Conservation (phyloP, 2,113 vertebrate genomes). For the Carettochelys insculpta region DNA sequence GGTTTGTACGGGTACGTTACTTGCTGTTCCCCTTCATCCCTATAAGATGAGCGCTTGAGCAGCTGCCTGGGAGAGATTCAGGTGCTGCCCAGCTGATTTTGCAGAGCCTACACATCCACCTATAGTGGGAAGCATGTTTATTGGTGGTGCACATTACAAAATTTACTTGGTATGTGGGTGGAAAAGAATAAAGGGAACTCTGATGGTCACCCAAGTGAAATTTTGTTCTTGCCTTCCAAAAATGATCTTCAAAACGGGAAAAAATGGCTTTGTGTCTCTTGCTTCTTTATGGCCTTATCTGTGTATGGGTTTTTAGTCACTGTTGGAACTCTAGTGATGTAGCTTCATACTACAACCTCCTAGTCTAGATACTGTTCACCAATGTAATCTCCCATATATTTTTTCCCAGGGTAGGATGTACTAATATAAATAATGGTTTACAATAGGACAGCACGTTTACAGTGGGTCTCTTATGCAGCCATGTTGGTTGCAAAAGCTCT, state of each 20-base stretch:
- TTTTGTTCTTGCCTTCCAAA: not conserved
- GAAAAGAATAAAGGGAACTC: no score
- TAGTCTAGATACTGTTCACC: not conserved
- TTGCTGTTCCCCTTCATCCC: no score
- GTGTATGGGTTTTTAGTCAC: not conserved
- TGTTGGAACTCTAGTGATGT: not conserved
- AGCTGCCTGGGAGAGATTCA: no score
- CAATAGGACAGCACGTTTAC: not conserved
- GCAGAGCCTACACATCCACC: no score
- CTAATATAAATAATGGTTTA: not conserved
- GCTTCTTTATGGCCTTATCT: not conserved
- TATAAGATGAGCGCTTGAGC: no score
- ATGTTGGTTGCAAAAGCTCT: not conserved
- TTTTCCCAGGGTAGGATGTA: rapidly evolving
- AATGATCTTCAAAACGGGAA: not conserved
- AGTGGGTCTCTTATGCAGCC: not conserved
- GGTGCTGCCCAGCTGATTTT: no score
- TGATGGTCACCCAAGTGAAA: not conserved
- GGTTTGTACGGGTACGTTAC: no score
- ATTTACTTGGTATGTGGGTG: no score
- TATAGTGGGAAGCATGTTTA: no score
- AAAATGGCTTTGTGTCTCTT: not conserved
- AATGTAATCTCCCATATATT: not conserved
- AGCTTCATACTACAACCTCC: not conserved
- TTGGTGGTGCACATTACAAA: no score